Percentiles rank a stretch among this genome's conserved stretches.
These are phyloP conservation scores for Pelagia noctiluca DNA, from an alignment of 30 jellyfish, hydroid and myxozoan genomes.

Conservation along the genomic window DNA sequence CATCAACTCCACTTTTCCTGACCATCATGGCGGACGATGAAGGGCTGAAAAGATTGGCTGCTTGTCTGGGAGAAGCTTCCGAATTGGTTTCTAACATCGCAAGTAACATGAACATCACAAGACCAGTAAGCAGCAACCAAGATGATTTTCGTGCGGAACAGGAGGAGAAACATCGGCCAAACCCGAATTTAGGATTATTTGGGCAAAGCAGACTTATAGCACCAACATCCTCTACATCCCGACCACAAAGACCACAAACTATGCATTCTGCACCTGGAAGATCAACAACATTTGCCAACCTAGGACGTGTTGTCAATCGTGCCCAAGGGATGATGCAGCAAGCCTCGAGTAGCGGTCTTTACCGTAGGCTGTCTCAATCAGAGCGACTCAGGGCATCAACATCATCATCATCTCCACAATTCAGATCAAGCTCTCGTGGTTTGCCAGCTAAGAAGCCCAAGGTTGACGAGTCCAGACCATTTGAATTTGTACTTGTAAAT, in stretches of 20 bases:
- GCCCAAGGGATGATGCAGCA: conserved; percentile 33
- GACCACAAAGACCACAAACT: neutral
- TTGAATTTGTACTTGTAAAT: neutral
- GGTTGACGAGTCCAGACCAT: neutral
- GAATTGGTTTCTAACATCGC: neutral
- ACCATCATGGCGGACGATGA: no score
- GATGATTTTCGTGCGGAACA: no score
- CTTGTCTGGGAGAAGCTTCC: neutral
- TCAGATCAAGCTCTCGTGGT: neutral
- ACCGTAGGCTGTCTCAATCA: conserved; percentile 1
- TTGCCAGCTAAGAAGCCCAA: neutral
- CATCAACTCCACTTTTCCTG: no score
- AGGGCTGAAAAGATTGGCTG: neutral
- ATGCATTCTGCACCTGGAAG: neutral
- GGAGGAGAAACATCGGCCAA: neutral
- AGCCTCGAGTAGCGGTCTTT: conserved; percentile 3
- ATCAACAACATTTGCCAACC: conserved; percentile 5
- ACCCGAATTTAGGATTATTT: neutral
- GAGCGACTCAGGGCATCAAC: conserved; percentile 31
- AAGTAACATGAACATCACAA: neutral
- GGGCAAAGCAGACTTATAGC: neutral
- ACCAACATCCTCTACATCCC: neutral
- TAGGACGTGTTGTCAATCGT: conserved; percentile 27
- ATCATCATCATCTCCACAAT: conserved; percentile 16
- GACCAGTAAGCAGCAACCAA: neutral